Evolutionary conservation across 2,888 invertebrate genomes (phyloP).

Genomic region (Linyphia triangularis): DNA sequence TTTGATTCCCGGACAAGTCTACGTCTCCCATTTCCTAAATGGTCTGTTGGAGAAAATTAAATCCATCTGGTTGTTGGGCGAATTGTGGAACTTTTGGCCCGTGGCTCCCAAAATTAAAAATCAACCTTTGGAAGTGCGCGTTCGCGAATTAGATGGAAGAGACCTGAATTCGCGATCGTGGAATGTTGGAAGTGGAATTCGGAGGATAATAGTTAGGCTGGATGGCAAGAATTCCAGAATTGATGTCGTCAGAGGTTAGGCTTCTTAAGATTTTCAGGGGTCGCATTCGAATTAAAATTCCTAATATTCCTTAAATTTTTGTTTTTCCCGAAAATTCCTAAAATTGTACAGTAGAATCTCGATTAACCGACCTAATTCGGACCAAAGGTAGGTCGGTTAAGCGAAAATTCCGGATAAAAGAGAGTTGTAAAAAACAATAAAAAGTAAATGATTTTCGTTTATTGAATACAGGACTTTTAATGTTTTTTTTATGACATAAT

Average conservation of each 20-base stretch:
- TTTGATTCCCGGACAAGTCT: constrained; percentile 66
- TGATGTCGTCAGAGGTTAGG: constrained; percentile 36
- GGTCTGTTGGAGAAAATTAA: constrained; percentile 70
- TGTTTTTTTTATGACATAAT: too few relatives aligned
- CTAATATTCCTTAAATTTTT: too few relatives aligned
- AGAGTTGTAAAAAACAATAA: too few relatives aligned
- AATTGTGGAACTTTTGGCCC: constrained; percentile 47
- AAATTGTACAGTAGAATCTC: too few relatives aligned
- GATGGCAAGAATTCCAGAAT: constrained; percentile 27
- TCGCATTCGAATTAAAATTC: too few relatives aligned
- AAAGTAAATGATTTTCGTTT: too few relatives aligned
- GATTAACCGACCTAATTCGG: too few relatives aligned
- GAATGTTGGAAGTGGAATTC: not conserved
- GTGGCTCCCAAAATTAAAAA: constrained; percentile 63
- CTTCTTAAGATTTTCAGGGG: too few relatives aligned
- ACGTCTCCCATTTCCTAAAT: constrained; percentile 71
- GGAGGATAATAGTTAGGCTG: not conserved
- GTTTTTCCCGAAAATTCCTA: too few relatives aligned
- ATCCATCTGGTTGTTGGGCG: constrained; percentile 62
- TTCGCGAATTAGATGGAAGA: constrained; percentile 60
- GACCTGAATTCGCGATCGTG: not conserved
- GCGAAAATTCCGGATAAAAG: too few relatives aligned
- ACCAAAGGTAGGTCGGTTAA: too few relatives aligned
- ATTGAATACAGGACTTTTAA: too few relatives aligned
- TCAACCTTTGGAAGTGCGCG: constrained; percentile 70